Evolutionary conservation across 2,113 vertebrate genomes (phyloP).

Genomic region (human): DNA sequence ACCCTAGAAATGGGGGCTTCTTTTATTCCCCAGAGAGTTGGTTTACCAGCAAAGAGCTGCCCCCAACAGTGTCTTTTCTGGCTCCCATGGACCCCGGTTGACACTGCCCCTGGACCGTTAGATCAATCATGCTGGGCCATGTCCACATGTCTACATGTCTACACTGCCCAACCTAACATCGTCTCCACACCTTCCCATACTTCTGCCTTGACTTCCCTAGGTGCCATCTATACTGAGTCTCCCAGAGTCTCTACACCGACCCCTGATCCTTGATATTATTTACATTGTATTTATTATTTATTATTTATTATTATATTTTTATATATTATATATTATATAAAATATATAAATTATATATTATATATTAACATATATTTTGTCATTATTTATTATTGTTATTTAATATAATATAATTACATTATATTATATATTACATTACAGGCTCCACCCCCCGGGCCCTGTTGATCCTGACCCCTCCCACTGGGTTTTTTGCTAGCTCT

Average conservation of each 20-base stretch:
- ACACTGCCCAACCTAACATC: accelerated
- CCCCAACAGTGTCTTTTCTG: neutral
- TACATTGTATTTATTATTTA: no score
- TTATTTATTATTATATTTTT: no score
- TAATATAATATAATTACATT: no score
- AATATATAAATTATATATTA: no score
- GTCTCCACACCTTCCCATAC: neutral
- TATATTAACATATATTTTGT: no score
- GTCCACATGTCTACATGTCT: neutral
- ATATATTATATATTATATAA: no score
- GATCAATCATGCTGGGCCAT: neutral
- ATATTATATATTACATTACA: no score
- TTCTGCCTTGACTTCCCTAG: neutral
- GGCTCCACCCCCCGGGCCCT: neutral
- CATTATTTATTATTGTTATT: no score
- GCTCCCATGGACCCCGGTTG: neutral
- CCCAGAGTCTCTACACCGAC: neutral
- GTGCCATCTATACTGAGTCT: neutral
- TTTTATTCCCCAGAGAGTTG: neutral
- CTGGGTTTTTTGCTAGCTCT: neutral
- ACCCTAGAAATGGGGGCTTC: neutral
- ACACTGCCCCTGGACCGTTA: neutral
- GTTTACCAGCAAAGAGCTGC: neutral
- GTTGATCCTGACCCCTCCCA: no score
- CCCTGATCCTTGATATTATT: neutral